Evolutionary conservation across 2,113 vertebrate genomes (phyloP).

Genomic region (Hystrix cristata): DNA sequence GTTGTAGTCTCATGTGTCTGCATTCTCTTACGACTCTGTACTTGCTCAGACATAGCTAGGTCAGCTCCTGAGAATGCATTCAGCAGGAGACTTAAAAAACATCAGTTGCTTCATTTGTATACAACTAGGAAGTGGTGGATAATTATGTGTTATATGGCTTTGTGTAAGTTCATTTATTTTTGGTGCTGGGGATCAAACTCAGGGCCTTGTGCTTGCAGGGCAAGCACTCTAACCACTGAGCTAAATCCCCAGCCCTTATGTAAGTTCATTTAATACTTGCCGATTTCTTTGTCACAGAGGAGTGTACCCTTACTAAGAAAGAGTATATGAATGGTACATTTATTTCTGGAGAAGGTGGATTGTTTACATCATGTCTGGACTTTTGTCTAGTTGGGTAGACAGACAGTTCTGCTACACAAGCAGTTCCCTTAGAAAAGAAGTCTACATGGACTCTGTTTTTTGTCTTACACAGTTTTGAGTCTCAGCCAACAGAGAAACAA

Average conservation of each 20-base stretch:
- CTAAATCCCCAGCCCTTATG: background rate
- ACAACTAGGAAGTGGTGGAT: slow-evolving; percentile 37
- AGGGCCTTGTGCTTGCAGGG: no score
- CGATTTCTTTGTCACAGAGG: slow-evolving; percentile 47
- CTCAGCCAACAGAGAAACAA: background rate
- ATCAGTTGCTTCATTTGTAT: slow-evolving; percentile 64
- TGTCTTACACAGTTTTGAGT: slow-evolving; percentile 11
- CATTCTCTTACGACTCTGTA: background rate
- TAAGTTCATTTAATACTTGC: slow-evolving; percentile 56
- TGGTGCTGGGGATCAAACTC: no score
- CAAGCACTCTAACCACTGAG: no score
- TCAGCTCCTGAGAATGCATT: slow-evolving; percentile 55
- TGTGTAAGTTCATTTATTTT: slow-evolving; percentile 51
- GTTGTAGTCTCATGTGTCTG: slow-evolving; percentile 45
- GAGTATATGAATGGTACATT: background rate
- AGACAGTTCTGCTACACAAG: background rate
- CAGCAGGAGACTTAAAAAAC: slow-evolving; percentile 39
- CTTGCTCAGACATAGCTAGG: slow-evolving; percentile 28
- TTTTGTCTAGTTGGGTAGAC: slow-evolving; percentile 40
- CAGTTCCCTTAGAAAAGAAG: slow-evolving; percentile 4
- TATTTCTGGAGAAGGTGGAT: slow-evolving; percentile 41
- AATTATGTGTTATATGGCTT: background rate
- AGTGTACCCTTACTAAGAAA: slow-evolving; percentile 57
- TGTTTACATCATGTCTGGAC: slow-evolving; percentile 69
- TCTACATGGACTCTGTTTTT: background rate